Conservation (phyloP, 1,140 invertebrate species). For the Heliconius congener region DNA sequence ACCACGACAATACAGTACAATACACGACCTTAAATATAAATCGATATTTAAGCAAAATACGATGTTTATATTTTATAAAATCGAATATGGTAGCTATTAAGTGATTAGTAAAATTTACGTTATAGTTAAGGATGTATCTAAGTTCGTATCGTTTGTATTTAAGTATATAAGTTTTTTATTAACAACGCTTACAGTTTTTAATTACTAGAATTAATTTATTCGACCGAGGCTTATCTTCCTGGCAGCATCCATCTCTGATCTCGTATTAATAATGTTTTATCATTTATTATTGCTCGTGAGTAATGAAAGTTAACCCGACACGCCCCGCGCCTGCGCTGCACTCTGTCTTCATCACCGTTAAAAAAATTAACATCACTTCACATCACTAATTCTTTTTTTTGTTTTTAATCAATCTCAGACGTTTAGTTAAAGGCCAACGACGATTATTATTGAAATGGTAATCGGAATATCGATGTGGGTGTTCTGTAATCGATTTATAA, state of each 20-base stretch:
- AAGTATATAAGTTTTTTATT: not conserved
- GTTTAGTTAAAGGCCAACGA: slow-evolving; percentile 44
- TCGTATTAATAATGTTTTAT: slow-evolving; percentile 81
- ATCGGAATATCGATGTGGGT: slow-evolving; percentile 51
- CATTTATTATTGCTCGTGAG: slow-evolving; percentile 78
- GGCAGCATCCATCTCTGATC: slow-evolving; percentile 69
- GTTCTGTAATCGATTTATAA: slow-evolving; percentile 41
- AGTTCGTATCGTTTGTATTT: not conserved
- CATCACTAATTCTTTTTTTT: slow-evolving; percentile 50
- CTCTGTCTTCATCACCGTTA: slow-evolving; percentile 74
- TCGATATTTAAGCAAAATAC: slow-evolving; percentile 20
- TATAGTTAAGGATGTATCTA: not conserved
- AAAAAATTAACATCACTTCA: slow-evolving; percentile 57
- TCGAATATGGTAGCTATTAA: not conserved
- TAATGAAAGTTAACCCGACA: slow-evolving; percentile 78
- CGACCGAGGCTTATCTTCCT: slow-evolving; percentile 59
- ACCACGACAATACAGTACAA: too few relatives aligned
- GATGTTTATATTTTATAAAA: not conserved
- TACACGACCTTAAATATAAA: not conserved
- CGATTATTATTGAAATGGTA: slow-evolving; percentile 26
- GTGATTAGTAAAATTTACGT: not conserved
- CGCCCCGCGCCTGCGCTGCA: slow-evolving; percentile 70
- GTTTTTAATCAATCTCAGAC: slow-evolving; percentile 63
- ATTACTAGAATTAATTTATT: slow-evolving; percentile 79
- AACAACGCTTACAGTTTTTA: slow-evolving; percentile 47